phyloP scores from a whole-genome alignment of 2,888 invertebrate species.

The Amphimallon solstitiale region DNA sequence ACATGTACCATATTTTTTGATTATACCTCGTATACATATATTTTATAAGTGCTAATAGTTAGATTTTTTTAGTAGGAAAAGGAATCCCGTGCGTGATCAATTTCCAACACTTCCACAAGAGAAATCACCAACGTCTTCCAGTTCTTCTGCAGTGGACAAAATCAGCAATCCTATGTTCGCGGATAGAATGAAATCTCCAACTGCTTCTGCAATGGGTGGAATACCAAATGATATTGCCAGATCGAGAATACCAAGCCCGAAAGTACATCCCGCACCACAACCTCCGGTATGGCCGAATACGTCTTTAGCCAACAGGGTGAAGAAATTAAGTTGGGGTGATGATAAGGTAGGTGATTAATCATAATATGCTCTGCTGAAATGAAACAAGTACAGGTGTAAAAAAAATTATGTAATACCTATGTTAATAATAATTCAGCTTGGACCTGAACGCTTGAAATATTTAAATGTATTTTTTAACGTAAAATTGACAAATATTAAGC shows the following conservation, averaged over 20 bases:
- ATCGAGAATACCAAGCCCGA: conserved; percentile 61
- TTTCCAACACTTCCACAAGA: conserved; percentile 47
- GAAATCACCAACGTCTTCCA: conserved; percentile 54
- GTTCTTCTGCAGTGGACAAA: conserved; percentile 47
- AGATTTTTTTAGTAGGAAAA: conserved; percentile 38
- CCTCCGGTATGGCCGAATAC: conserved; percentile 72
- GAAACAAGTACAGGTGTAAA: too few relatives aligned
- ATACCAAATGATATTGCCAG: conserved; percentile 62
- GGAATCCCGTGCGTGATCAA: conserved; percentile 44
- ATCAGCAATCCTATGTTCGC: conserved; percentile 60
- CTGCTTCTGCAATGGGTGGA: conserved; percentile 59
- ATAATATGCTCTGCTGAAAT: background rate
- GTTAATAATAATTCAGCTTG: too few relatives aligned
- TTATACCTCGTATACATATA: too few relatives aligned
- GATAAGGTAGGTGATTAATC: conserved; percentile 57
- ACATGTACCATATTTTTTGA: background rate
- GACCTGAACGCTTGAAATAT: too few relatives aligned
- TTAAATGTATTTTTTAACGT: too few relatives aligned
- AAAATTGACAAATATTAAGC: too few relatives aligned
- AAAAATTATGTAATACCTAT: too few relatives aligned
- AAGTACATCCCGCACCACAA: conserved; percentile 63
- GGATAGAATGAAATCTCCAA: conserved; percentile 59
- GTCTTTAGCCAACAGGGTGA: conserved; percentile 76
- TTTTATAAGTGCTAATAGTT: too few relatives aligned
- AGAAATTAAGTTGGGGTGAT: conserved; percentile 84